Evolutionary conservation across 2,797 vertebrate species (phyloP).

Genomic region (Monodelphis domestica): DNA sequence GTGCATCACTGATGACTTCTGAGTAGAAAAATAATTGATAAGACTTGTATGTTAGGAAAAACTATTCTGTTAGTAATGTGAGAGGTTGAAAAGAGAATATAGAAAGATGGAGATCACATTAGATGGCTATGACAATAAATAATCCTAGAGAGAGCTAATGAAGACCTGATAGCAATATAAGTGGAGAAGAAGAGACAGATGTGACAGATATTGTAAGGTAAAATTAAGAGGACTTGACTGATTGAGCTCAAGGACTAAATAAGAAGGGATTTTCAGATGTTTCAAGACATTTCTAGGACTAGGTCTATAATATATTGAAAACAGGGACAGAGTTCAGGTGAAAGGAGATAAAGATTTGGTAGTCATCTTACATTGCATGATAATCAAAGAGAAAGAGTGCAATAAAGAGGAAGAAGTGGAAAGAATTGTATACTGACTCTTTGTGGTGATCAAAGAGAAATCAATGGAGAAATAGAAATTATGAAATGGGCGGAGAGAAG

Average conservation of each 20-base stretch:
- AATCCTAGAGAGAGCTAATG: background rate
- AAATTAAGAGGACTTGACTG: background rate
- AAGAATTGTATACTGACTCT: background rate
- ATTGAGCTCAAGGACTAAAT: background rate
- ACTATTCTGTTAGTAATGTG: background rate
- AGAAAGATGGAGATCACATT: background rate
- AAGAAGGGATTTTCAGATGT: background rate
- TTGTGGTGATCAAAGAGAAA: no score
- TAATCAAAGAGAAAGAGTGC: background rate
- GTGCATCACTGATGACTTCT: background rate
- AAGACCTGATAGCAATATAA: background rate
- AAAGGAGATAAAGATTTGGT: background rate
- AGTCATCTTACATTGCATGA: background rate
- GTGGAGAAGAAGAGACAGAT: background rate
- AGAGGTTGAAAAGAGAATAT: background rate
- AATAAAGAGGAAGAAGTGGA: background rate
- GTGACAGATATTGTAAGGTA: background rate
- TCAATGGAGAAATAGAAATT: no score
- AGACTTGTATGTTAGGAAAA: background rate
- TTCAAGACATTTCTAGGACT: background rate
- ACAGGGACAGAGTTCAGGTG: background rate
- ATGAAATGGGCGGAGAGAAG: no score
- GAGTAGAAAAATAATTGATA: background rate
- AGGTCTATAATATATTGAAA: background rate
- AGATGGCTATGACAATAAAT: background rate